phyloP scores from a whole-genome alignment of 2,113 vertebrate species.

The Vimba vimba region DNA sequence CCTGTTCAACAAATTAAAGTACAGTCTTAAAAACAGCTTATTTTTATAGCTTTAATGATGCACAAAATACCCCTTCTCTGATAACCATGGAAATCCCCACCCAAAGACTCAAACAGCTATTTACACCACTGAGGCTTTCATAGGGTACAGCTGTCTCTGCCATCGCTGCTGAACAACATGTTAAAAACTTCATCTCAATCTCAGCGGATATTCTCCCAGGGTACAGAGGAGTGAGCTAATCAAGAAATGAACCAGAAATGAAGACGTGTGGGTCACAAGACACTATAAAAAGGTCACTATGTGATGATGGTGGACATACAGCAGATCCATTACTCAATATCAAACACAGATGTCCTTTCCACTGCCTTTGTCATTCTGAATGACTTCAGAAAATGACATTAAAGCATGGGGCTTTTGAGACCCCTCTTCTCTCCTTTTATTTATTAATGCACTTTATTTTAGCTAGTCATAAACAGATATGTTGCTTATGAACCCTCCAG shows the following conservation, averaged over 20 bases:
- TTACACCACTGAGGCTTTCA: not conserved
- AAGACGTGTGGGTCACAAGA: slow-evolving; percentile 24
- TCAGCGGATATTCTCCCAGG: not conserved
- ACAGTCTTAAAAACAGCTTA: not conserved
- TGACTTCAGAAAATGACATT: not conserved
- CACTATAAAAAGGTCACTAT: slow-evolving; percentile 19
- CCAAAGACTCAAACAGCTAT: not conserved
- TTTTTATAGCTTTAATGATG: not conserved
- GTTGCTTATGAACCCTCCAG: not conserved
- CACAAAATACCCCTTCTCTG: not conserved
- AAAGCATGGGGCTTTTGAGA: not conserved
- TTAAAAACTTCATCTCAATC: not conserved
- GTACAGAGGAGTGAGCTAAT: not conserved
- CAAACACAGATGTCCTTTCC: not conserved
- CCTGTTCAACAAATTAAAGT: not conserved
- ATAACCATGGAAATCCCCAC: slow-evolving; percentile 9
- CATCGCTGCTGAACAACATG: slow-evolving; percentile 13
- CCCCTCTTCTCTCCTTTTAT: not conserved
- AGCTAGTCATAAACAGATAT: not conserved
- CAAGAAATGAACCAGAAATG: slow-evolving; percentile 1
- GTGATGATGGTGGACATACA: not conserved
- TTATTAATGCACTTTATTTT: slow-evolving; percentile 29
- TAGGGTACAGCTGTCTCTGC: not conserved
- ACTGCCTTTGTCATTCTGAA: slow-evolving; percentile 1
- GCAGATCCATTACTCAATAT: slow-evolving; percentile 10